Conservation (phyloP, 2,888 invertebrate species). For the Steinernema hermaphroditum region DNA sequence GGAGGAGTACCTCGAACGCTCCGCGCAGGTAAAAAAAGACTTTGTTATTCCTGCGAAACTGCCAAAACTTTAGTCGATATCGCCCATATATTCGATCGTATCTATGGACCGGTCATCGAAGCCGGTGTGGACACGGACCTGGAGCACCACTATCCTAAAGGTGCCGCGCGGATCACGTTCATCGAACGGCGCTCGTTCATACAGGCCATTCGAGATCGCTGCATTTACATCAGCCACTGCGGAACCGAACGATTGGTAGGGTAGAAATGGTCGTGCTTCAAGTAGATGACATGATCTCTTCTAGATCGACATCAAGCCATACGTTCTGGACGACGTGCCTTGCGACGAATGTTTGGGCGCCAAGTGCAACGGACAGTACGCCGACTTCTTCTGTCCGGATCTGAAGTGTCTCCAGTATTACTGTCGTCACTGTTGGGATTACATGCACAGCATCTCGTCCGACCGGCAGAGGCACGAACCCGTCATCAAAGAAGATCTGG, state of each 20-base stretch:
- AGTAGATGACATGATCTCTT: too few species aligned
- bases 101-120: constrained; percentile 15
- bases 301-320: constrained; percentile 4
- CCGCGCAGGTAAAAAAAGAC: background rate
- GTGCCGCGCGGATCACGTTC: constrained; percentile 1
- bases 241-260: constrained; percentile 6
- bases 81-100: constrained; percentile 11
- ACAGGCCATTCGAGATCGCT: background rate
- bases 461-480: constrained; percentile 5
- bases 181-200: background rate
- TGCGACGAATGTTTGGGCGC: constrained; percentile 69
- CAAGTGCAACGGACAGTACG: constrained; percentile 94
- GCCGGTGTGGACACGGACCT: constrained; percentile 11
- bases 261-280: background rate
- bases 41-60: too few species aligned
- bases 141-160: constrained; percentile 13
- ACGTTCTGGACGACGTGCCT: constrained; percentile 6
- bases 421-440: background rate
- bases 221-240: constrained; percentile 11
- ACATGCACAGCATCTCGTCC: background rate
- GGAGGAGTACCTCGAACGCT: constrained; percentile 8
- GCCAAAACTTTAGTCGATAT: background rate
- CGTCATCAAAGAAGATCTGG: constrained; percentile 11
- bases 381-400: constrained; percentile 87
- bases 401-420: constrained; percentile 5